Conservation (phyloP, 2,113 vertebrate species). For the Entelurus aequoreus region DNA sequence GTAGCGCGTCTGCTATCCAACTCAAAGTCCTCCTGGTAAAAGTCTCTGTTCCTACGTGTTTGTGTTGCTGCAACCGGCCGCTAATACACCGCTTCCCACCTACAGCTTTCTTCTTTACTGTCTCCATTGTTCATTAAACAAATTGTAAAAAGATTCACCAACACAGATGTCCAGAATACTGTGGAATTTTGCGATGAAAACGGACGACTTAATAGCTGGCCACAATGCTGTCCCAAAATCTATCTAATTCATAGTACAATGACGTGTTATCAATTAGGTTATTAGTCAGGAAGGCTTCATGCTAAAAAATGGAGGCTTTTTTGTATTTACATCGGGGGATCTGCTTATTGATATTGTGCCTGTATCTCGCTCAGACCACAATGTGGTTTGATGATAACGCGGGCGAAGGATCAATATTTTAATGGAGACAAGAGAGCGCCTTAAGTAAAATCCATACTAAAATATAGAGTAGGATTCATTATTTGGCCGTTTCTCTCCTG, state of each 20-base stretch:
- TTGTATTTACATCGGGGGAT: slow-evolving; percentile 71
- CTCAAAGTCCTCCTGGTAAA: too few relatives aligned
- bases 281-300: slow-evolving; percentile 58
- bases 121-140: too few relatives aligned
- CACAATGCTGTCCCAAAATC: too few relatives aligned
- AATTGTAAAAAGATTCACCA: too few relatives aligned
- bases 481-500: slow-evolving; percentile 14
- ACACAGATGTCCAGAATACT: too few relatives aligned
- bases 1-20: too few relatives aligned
- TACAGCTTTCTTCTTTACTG: too few relatives aligned
- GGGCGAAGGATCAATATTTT: slow-evolving; percentile 54
- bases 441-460: slow-evolving; percentile 41
- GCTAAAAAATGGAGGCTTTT: slow-evolving; percentile 51
- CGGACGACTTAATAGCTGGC: too few relatives aligned
- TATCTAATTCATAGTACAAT: slow-evolving; percentile 72
- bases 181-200: too few relatives aligned
- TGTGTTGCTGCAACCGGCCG: too few relatives aligned
- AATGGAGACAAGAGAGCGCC: slow-evolving; percentile 49
- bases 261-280: slow-evolving; percentile 48
- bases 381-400: slow-evolving; percentile 30
- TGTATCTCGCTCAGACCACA: slow-evolving; percentile 33
- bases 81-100: too few relatives aligned
- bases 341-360: slow-evolving; percentile 57
- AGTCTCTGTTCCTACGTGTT: too few relatives aligned
- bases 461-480: slow-evolving; percentile 47